A percentile compares a stretch with the other conserved stretches of the same genome.
Conservation (phyloP, 2,888 invertebrate species). For the Melanostoma mellinum region DNA sequence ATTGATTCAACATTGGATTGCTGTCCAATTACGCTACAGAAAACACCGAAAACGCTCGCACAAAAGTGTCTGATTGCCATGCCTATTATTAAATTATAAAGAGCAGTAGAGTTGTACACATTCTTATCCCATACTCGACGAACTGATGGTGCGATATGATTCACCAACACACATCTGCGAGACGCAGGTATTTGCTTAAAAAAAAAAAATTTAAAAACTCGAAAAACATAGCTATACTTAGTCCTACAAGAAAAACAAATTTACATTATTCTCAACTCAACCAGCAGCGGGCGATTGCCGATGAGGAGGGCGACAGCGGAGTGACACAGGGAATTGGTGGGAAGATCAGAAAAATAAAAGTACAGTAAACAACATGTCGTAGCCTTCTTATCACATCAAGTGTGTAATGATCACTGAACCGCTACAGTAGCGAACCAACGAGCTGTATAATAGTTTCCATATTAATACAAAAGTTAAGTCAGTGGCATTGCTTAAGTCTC, state of each 20-base stretch:
- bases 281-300: neutral
- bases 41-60: conserved; percentile 37
- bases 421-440: conserved; percentile 33
- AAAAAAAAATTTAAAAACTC: conserved; percentile 9
- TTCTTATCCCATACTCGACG: neutral
- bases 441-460: conserved; percentile 17
- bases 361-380: conserved; percentile 67
- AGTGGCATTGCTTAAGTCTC: conserved; percentile 1
- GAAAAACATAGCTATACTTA: neutral
- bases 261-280: neutral
- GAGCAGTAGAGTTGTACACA: conserved; percentile 10
- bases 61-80: conserved; percentile 32
- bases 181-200: conserved; percentile 47
- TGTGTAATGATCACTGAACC: conserved; percentile 67
- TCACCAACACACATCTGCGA: conserved; percentile 25
- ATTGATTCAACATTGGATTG: conserved; percentile 62
- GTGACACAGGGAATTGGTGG: neutral
- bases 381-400: conserved; percentile 71
- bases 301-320: neutral
- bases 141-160: conserved; percentile 7
- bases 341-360: conserved; percentile 2
- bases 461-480: conserved; percentile 1
- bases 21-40: conserved; percentile 56
- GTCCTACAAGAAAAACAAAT: conserved; percentile 22
- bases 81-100: conserved; percentile 45